Percentiles rank a stretch among this genome's conserved stretches.
Conservation (phyloP, 2,797 vertebrate genomes). For the Distichodus sexfasciatus region DNA sequence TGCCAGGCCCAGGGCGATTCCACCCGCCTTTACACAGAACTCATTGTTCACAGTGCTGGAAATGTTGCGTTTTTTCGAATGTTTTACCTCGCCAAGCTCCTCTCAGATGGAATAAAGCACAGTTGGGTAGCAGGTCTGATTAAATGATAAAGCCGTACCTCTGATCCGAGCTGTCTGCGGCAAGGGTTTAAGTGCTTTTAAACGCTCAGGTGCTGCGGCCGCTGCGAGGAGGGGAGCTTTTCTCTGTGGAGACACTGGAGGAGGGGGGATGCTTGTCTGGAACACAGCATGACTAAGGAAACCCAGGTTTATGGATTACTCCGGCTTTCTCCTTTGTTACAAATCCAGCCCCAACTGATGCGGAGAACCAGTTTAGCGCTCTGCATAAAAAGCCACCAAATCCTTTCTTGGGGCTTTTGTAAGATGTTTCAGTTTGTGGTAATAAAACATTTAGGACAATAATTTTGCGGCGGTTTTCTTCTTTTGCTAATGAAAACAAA, state of each 20-base stretch:
- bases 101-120: slow-evolving; percentile 15
- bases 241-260: not conserved
- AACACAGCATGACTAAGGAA: not conserved
- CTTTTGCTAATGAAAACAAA: too few relatives aligned
- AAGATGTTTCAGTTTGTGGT: too few relatives aligned
- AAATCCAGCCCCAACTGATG: not conserved
- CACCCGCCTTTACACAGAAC: slow-evolving; percentile 18
- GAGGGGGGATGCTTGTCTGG: not conserved
- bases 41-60: slow-evolving; percentile 20
- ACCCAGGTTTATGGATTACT: not conserved
- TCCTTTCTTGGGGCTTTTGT: too few relatives aligned
- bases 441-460: too few relatives aligned
- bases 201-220: not conserved
- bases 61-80: slow-evolving; percentile 26
- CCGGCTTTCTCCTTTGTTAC: not conserved
- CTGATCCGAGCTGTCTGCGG: not conserved
- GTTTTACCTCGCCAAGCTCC: slow-evolving; percentile 4
- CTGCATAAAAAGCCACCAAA: too few relatives aligned
- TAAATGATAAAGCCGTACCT: slow-evolving; percentile 27
- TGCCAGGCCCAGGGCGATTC: slow-evolving; percentile 18
- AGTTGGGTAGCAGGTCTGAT: slow-evolving; percentile 20
- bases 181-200: too few relatives aligned
- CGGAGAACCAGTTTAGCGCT: too few relatives aligned
- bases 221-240: not conserved
- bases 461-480: too few relatives aligned